A percentile compares a stretch with the other conserved stretches of the same genome.
These are phyloP conservation scores for Galeopsomyia nigrocyanea DNA, from an alignment of 2,888 invertebrate genomes.

Conservation along the genomic window DNA sequence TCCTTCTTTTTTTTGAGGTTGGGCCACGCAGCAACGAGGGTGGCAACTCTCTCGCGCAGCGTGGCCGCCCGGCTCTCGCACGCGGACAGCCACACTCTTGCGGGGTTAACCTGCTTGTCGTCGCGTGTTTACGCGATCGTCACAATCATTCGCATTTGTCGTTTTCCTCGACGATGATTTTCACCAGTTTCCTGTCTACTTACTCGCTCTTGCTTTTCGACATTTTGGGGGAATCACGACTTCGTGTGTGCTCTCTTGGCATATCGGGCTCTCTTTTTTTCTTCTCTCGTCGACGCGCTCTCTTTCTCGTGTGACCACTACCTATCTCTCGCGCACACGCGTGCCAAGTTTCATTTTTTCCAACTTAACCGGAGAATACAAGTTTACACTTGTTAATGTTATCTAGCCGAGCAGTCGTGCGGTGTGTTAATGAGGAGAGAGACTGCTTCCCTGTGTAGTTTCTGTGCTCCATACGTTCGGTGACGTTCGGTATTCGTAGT, in stretches of 20 bases:
- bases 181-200: too few species aligned
- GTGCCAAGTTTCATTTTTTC: conserved; percentile 29
- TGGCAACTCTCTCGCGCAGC: too few species aligned
- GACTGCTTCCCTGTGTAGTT: not conserved
- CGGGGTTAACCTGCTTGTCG: not conserved
- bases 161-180: too few species aligned
- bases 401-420: conserved; percentile 17
- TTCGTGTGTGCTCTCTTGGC: too few species aligned
- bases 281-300: too few species aligned
- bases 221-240: conserved; percentile 1
- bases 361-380: conserved; percentile 36
- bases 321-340: not conserved
- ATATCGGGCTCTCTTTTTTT: too few species aligned
- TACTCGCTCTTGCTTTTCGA: not conserved
- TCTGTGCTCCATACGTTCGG: too few species aligned
- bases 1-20: conserved; percentile 10
- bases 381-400: conserved; percentile 38
- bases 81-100: not conserved
- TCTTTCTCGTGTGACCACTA: not conserved
- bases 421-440: conserved; percentile 11
- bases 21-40: too few species aligned
- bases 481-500: too few species aligned
- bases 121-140: not conserved
- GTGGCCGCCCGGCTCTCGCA: not conserved
- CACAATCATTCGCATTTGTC: not conserved